These are phyloP conservation scores for Matsumyia berberina DNA, from an alignment of 2,888 invertebrate species.

Conservation along the genomic window DNA sequence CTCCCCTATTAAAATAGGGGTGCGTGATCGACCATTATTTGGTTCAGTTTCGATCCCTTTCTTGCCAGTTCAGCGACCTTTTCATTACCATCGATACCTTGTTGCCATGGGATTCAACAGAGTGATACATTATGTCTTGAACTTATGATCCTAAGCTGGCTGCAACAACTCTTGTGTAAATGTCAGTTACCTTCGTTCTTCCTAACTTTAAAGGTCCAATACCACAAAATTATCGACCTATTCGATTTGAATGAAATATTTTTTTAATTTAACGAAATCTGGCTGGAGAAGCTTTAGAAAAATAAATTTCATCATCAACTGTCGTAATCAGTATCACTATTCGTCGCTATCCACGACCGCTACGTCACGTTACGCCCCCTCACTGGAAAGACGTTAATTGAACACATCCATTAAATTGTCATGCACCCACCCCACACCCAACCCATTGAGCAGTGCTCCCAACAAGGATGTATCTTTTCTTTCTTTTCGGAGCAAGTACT, in stretches of 20 bases:
- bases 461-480: constrained; percentile 5
- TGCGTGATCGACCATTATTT: too few relatives aligned
- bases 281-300: neutral
- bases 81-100: too few relatives aligned
- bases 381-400: constrained; percentile 37
- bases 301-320: neutral
- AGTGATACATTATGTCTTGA: too few relatives aligned
- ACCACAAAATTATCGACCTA: neutral
- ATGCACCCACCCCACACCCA: constrained; percentile 20
- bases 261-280: neutral
- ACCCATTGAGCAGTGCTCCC: neutral
- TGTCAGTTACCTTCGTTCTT: too few relatives aligned
- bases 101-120: too few relatives aligned
- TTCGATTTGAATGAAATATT: neutral
- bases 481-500: constrained; percentile 1
- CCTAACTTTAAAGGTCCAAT: too few relatives aligned
- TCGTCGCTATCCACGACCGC: too few relatives aligned
- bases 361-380: neutral
- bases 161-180: too few relatives aligned
- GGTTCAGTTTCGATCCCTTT: too few relatives aligned
- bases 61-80: too few relatives aligned
- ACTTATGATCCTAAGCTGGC: too few relatives aligned
- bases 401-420: constrained; percentile 44
- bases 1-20: too few relatives aligned
- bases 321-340: constrained; percentile 16